Conservation (phyloP, 2,888 invertebrate genomes). For the Leistus spinibarbis region DNA sequence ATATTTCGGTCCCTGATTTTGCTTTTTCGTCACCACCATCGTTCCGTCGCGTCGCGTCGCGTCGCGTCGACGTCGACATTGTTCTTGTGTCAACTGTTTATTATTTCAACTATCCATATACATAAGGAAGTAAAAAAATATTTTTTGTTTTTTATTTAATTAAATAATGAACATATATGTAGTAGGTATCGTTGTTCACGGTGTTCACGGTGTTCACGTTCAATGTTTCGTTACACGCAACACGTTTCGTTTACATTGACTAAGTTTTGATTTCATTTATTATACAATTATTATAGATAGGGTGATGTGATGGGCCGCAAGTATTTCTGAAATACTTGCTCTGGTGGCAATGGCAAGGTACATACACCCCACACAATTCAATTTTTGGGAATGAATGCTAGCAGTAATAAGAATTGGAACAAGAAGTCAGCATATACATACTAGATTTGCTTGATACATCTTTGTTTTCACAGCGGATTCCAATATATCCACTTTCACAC, state of each 20-base stretch:
- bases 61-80: slow-evolving; percentile 31
- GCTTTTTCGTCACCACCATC: slow-evolving; percentile 10
- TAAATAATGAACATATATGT: background rate
- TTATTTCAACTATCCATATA: slow-evolving; percentile 23
- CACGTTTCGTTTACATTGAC: slow-evolving; percentile 1
- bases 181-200: slow-evolving; percentile 21
- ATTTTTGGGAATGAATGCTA: slow-evolving; percentile 57
- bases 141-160: background rate
- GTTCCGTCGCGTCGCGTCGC: no score
- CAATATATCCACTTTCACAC: slow-evolving; percentile 81
- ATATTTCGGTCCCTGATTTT: slow-evolving; percentile 55
- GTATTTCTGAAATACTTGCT: slow-evolving; percentile 23
- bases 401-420: slow-evolving; percentile 77
- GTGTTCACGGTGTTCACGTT: slow-evolving; percentile 20
- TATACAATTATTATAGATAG: background rate
- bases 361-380: background rate
- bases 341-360: slow-evolving; percentile 9
- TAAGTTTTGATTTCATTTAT: background rate
- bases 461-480: slow-evolving; percentile 81
- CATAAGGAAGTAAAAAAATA: background rate
- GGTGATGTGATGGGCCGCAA: slow-evolving; percentile 8
- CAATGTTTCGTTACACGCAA: slow-evolving; percentile 9
- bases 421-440: slow-evolving; percentile 71
- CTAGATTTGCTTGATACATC: slow-evolving; percentile 75
- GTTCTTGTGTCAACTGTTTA: slow-evolving; percentile 19